Evolutionary conservation across 1,140 invertebrate species (phyloP).

Genomic region (Pteromalus puparum): DNA sequence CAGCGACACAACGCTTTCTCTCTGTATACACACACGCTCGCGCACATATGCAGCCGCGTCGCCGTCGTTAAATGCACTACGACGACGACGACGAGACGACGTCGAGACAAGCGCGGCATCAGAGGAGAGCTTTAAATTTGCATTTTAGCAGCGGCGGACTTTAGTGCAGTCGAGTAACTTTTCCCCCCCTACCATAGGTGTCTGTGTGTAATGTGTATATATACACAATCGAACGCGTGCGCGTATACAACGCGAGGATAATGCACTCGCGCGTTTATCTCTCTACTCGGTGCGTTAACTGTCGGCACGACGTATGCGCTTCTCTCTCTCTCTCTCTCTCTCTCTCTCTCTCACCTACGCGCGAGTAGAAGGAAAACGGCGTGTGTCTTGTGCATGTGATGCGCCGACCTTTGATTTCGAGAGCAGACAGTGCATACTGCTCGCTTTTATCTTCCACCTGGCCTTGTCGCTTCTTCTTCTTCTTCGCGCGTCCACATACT

Average conservation of each 20-base stretch:
- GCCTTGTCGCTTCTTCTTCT: conserved; percentile 8
- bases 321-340: not conserved
- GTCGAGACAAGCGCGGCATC: not conserved
- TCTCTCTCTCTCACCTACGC: not conserved
- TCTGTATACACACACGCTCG: not conserved
- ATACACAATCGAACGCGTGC: not conserved
- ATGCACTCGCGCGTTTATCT: not conserved
- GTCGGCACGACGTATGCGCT: not conserved
- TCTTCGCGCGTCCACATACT: not conserved
- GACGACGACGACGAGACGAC: not conserved
- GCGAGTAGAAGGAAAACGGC: not conserved
- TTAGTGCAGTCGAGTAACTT: not conserved
- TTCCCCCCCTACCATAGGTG: too few relatives aligned
- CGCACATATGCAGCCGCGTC: not conserved
- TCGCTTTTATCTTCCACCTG: conserved; percentile 27
- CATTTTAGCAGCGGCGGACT: conserved; percentile 16
- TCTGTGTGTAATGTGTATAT: not conserved
- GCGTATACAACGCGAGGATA: not conserved
- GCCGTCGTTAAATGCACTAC: conserved; percentile 9
- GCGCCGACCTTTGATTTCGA: conserved; percentile 15
- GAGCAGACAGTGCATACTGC: not conserved
- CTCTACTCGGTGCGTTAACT: not conserved
- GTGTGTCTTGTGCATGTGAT: not conserved
- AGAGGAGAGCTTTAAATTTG: conserved; percentile 27
- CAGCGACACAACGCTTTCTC: too few relatives aligned